A percentile compares a stretch with the other conserved stretches of the same genome.
These are phyloP conservation scores for Drosophila formosana DNA, from an alignment of 2,888 invertebrate genomes.

Conservation along the genomic window DNA sequence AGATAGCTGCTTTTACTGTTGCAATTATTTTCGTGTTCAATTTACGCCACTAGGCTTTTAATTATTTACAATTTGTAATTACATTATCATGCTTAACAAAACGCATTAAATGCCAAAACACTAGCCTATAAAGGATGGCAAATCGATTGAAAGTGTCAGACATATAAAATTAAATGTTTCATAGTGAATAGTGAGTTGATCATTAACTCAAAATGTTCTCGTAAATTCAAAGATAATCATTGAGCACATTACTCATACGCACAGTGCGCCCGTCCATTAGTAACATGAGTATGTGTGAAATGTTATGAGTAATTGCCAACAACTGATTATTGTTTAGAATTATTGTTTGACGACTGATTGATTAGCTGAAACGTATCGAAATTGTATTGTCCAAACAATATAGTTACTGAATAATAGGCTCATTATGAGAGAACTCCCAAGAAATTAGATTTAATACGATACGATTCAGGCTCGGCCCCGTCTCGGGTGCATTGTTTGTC, in stretches of 20 bases:
- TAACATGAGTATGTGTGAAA: slow-evolving; percentile 13
- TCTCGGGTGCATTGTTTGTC: neutral
- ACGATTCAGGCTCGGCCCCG: slow-evolving; percentile 13
- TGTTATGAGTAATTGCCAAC: slow-evolving; percentile 20
- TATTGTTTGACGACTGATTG: slow-evolving; percentile 24
- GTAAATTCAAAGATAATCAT: neutral
- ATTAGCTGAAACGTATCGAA: slow-evolving; percentile 27
- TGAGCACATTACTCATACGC: slow-evolving; percentile 38
- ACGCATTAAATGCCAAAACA: neutral
- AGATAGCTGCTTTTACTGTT: too few species aligned
- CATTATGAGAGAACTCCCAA: slow-evolving; percentile 4
- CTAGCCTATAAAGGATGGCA: neutral
- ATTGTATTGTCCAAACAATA: slow-evolving; percentile 3
- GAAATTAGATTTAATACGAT: slow-evolving; percentile 32
- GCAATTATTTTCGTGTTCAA: too few species aligned
- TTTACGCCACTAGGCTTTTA: too few species aligned
- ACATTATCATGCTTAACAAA: neutral
- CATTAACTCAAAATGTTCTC: neutral
- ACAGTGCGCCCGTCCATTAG: slow-evolving; percentile 9
- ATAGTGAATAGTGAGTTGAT: neutral
- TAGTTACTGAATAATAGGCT: neutral
- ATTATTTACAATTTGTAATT: neutral
- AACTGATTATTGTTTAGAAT: slow-evolving; percentile 19
- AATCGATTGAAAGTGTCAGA: neutral
- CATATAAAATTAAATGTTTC: neutral